Conservation (phyloP, 2,888 invertebrate genomes). For the Troglohyphantes excavatus region DNA sequence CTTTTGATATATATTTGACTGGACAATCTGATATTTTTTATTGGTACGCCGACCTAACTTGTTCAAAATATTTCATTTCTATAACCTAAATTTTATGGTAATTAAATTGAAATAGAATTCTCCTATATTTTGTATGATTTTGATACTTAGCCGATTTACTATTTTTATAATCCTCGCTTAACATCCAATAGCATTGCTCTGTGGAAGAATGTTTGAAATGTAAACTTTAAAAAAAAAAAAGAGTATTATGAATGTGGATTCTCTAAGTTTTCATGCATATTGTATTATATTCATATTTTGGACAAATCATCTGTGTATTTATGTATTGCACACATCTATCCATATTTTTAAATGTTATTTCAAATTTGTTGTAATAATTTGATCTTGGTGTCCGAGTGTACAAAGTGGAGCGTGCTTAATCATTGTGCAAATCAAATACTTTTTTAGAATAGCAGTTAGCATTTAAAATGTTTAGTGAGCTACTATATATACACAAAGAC, state of each 20-base stretch:
- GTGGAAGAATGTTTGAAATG: too few species aligned
- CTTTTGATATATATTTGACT: not conserved
- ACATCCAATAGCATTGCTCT: not conserved
- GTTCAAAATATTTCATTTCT: not conserved
- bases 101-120: not conserved
- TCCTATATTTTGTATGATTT: not conserved
- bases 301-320: not conserved
- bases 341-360: not conserved
- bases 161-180: not conserved
- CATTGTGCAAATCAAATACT: not conserved
- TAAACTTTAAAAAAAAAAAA: not conserved
- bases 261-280: not conserved
- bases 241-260: not conserved
- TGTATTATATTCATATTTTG: not conserved
- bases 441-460: not conserved
- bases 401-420: not conserved
- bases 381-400: not conserved
- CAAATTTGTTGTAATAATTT: not conserved
- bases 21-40: conserved; percentile 4
- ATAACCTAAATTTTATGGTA: not conserved
- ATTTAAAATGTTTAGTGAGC: not conserved
- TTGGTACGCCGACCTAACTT: not conserved
- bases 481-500: not conserved
- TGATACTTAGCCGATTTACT: conserved; percentile 1
- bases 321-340: not conserved